A percentile compares a stretch with the other conserved stretches of the same genome.
phyloP scores from a whole-genome alignment of 2,113 vertebrate genomes.

The Camelus bactrianus region DNA sequence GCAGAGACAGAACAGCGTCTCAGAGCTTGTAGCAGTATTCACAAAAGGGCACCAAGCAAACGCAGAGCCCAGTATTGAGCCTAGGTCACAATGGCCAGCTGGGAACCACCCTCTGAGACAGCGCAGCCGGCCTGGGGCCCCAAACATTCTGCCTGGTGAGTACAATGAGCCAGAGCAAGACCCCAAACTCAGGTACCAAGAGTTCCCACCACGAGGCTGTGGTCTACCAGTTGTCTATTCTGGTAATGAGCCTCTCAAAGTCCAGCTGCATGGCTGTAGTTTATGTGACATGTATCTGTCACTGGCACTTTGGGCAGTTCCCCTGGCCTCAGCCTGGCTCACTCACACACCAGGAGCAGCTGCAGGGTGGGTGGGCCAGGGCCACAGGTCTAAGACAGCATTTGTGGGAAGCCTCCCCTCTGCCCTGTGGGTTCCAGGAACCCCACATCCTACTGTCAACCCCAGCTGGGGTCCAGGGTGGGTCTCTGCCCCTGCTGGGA shows the following conservation, averaged over 20 bases:
- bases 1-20: accelerated
- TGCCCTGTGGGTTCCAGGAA: accelerated
- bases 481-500: neutral
- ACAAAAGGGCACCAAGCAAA: neutral
- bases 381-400: neutral
- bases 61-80: accelerated
- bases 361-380: neutral
- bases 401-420: no score
- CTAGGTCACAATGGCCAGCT: neutral
- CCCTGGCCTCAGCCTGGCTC: neutral
- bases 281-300: neutral
- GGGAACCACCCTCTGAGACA: neutral
- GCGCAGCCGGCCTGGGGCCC: accelerated
- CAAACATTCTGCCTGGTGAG: accelerated
- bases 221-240: accelerated
- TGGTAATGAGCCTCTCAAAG: accelerated
- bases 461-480: neutral
- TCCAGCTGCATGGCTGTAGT: accelerated
- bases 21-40: accelerated
- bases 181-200: accelerated
- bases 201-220: accelerated
- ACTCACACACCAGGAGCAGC: accelerated
- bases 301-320: accelerated
- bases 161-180: accelerated
- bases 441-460: neutral